Base-by-base conservation (phyloP, 2,797 vertebrate genomes). In the Phalloptychus januarius region DNA sequence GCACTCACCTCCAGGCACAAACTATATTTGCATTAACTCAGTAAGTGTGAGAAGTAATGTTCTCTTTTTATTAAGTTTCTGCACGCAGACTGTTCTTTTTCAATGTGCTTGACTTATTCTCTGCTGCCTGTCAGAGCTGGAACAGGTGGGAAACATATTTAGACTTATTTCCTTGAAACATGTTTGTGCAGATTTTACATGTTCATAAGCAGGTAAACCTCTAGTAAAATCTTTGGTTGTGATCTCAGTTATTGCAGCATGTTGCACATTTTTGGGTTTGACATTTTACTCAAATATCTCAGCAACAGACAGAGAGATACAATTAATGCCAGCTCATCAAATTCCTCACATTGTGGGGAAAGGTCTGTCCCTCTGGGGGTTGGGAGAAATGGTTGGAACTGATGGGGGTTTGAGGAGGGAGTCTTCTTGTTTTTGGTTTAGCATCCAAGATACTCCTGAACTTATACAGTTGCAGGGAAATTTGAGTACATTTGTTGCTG, bases 281-380 rank as follows among this genome's bases (percentile, higher is more conserved):
- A 77, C 74, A 76, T 89, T 92, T 87, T 77, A 80, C 85, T 85
- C 80, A 76, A 25, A 86, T 75, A 77, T 85, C 74, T 90, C 74
- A 87, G 83, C 79, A 40, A 75, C 61, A 36, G 85, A 78, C 80
- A 71, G 87, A 87, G 87, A 87, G 88, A 89, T 88, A 45, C 76
- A 45, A 16, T 63, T 71, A 89, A 87, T 91, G 91, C 93, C 88
- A 90, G 86, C 89, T 94, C 93, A 94, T 93, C 92, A 93, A 86
- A 95, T 94, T 94, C 93, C 91, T 93, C 77, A 85, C 85, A 81
- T 84, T 90, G 92, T 88, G 76, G 91, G 85, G 85, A 83, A 86
- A 91, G 74, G 89, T 90, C 84, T 90, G 12, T 71, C 82, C 76
- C 78, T 77, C 36, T 52, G 78, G 78, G 70, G 76, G 71, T 76